phyloP scores from a whole-genome alignment of 2,888 invertebrate genomes.

The Noctua pronuba region DNA sequence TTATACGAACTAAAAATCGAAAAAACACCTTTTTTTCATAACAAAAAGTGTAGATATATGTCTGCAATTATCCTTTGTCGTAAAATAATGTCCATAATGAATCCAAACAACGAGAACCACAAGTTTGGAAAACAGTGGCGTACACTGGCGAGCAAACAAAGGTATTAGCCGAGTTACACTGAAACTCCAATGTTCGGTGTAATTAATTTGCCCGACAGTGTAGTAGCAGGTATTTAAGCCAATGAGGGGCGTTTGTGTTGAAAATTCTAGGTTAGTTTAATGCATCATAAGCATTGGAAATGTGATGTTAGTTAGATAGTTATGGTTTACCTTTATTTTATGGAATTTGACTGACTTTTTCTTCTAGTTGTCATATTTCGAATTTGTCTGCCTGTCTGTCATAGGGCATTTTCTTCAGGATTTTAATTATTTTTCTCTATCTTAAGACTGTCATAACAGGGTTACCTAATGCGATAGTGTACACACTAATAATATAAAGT shows the following conservation, averaged over 20 bases:
- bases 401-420: neutral
- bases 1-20: neutral
- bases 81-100: constrained; percentile 31
- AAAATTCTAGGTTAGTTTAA: neutral
- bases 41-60: neutral
- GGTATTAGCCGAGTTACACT: constrained; percentile 37
- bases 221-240: constrained; percentile 34
- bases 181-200: constrained; percentile 36
- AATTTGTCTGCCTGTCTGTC: neutral
- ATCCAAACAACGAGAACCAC: constrained; percentile 27
- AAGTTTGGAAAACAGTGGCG: constrained; percentile 40
- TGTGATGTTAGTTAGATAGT: neutral
- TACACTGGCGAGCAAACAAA: constrained; percentile 56
- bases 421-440: too few species aligned
- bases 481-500: too few species aligned
- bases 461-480: too few species aligned
- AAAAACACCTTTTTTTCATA: neutral
- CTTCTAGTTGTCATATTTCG: neutral
- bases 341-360: neutral
- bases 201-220: constrained; percentile 46
- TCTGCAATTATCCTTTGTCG: neutral
- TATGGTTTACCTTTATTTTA: neutral
- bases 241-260: neutral
- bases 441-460: too few species aligned
- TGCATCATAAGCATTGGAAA: neutral